Evolutionary conservation across 2,797 vertebrate genomes (phyloP).

Genomic region (Scolopax bukidnonensis): DNA sequence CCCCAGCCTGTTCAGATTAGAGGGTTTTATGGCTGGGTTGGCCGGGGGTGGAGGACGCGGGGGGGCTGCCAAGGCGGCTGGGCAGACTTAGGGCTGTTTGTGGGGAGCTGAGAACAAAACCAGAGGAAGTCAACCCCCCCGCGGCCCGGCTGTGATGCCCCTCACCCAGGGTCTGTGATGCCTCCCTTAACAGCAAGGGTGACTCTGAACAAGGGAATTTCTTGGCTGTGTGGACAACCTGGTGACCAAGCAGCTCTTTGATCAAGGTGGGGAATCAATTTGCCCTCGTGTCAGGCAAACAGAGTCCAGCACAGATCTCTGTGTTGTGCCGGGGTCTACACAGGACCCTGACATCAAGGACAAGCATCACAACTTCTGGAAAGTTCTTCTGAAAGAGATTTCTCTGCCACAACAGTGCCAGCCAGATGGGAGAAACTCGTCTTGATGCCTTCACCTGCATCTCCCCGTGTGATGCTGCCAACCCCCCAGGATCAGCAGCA

Average conservation of each 20-base stretch:
- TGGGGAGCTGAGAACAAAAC: not conserved
- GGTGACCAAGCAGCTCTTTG: not conserved
- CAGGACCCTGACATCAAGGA: accelerated
- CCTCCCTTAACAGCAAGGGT: not conserved
- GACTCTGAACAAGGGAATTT: not conserved
- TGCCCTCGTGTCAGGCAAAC: not conserved
- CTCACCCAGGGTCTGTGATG: accelerated
- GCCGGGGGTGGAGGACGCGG: not conserved
- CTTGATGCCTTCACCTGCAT: not conserved
- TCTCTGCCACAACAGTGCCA: not conserved
- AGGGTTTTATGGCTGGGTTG: not conserved
- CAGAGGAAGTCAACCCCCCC: accelerated
- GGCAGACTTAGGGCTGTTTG: not conserved
- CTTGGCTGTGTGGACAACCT: not conserved
- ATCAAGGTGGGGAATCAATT: accelerated
- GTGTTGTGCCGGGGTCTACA: not conserved
- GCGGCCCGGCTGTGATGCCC: not conserved
- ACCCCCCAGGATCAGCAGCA: not conserved
- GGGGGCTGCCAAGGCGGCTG: not conserved
- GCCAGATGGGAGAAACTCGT: not conserved
- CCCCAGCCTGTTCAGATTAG: slow-evolving; percentile 35
- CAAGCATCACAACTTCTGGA: not conserved
- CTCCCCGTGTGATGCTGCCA: not conserved
- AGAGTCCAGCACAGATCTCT: not conserved
- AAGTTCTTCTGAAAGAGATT: not conserved